Evolutionary conservation across 2,113 vertebrate genomes (phyloP).

Genomic region (Bujurquina vittata): DNA sequence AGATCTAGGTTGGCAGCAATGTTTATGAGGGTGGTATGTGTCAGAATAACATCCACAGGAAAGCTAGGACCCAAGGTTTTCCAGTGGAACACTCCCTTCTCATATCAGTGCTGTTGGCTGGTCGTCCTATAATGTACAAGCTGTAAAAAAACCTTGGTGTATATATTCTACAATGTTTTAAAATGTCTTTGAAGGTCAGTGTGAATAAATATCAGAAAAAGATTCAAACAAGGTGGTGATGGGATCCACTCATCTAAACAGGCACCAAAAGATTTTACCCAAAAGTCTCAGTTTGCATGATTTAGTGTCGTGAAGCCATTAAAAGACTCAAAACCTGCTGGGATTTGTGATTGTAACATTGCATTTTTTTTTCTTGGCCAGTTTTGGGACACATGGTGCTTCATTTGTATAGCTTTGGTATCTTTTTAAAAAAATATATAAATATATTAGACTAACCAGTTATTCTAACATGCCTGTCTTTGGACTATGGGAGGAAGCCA

Average conservation of each 20-base stretch:
- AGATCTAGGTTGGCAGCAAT: no score
- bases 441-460: no score
- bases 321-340: neutral
- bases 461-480: neutral
- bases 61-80: no score
- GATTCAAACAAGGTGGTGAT: neutral
- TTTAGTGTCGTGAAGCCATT: neutral
- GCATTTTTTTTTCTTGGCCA: neutral
- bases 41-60: no score
- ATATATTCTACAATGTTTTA: neutral
- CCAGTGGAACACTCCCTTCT: no score
- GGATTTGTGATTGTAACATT: neutral
- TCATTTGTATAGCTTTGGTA: neutral
- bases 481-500: neutral
- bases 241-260: neutral
- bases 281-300: neutral
- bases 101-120: no score
- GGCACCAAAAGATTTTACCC: neutral
- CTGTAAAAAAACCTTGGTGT: neutral
- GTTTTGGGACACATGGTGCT: neutral
- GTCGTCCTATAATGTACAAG: neutral
- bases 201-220: slow-evolving; percentile 26
- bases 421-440: neutral
- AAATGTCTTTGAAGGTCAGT: neutral
- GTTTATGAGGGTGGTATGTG: no score